Conservation (phyloP, 2,797 vertebrate species). For the Pygocentrus nattereri region DNA sequence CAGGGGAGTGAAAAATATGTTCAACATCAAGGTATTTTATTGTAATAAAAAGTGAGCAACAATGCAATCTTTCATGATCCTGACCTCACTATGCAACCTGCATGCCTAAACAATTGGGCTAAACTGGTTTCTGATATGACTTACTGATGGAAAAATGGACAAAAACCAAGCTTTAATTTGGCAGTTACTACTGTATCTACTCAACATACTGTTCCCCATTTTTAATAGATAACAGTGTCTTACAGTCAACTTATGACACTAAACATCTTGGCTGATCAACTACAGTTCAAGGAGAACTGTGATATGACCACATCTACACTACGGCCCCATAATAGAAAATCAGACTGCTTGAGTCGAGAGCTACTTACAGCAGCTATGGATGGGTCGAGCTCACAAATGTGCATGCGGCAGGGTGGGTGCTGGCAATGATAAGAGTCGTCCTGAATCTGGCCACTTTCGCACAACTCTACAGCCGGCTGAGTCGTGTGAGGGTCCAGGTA, state of each 20-base stretch:
- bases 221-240: too few relatives aligned
- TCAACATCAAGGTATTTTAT: too few relatives aligned
- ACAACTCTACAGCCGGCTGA: constrained; percentile 88
- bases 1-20: too few relatives aligned
- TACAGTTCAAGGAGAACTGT: neutral
- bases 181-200: too few relatives aligned
- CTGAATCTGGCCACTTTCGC: constrained; percentile 77
- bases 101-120: too few relatives aligned
- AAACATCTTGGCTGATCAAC: neutral
- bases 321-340: neutral
- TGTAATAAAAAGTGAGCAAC: too few relatives aligned
- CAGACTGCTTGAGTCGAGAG: neutral
- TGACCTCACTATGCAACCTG: too few relatives aligned
- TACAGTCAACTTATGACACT: neutral
- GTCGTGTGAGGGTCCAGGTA: constrained; percentile 98
- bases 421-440: constrained; percentile 98
- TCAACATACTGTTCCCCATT: too few relatives aligned
- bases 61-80: too few relatives aligned
- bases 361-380: constrained; percentile 93
- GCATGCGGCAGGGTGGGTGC: constrained; percentile 97
- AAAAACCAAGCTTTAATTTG: too few relatives aligned
- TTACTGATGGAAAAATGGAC: too few relatives aligned
- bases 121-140: too few relatives aligned
- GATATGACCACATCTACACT: neutral
- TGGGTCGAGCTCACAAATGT: constrained; percentile 94